Base-by-base conservation (phyloP, 2,888 invertebrate species). In the Noctua janthina region DNA sequence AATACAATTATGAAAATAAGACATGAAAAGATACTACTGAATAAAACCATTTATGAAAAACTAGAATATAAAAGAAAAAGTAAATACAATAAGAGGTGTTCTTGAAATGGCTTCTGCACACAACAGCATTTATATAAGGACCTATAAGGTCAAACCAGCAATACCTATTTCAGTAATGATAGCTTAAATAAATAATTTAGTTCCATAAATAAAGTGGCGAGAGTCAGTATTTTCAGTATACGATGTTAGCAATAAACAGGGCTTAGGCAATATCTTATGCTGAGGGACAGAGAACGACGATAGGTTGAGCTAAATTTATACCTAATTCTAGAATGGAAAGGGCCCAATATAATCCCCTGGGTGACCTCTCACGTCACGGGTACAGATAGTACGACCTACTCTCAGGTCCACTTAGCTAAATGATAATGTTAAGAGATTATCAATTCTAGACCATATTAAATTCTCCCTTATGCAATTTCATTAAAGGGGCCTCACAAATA, bases 401-500 rank as follows among this genome's bases (percentile, higher is more conserved):
- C 84, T 74, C 17, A 74, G 67, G 54, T 69, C 73, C 77, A 87
- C 85, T 78, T 79, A 78, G 70, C 67, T 70, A 78, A 87, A 86
- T 77, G 72, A 75, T 79, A 29, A 72, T 39, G 68, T 70, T 80
- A 70, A 62, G 70, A 80, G 73, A 87, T 84, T 84, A 86, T 85
- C 81, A 81, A 81, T 87, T 79, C 35, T 69, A 71, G 67, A 66
- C 46, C 76, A 74, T 85, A 82, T 72, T 82, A 82, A 79, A 84
- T 73, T 80, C 56, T 72, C 74, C 84, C 51, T 81, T 83, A 84
- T 89, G 85, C 80, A 82, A 88, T 89, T 87, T 88, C 88, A 89
- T 85, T 89, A 80, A 81, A 72, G 80, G 54, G 70, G 66, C 78
- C 85, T 79, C 83, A 84, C 87, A 88, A 89, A 88, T 90, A 88